These are phyloP conservation scores for Papilio xuthus DNA, from an alignment of 1,140 invertebrate species.

Conservation along the genomic window DNA sequence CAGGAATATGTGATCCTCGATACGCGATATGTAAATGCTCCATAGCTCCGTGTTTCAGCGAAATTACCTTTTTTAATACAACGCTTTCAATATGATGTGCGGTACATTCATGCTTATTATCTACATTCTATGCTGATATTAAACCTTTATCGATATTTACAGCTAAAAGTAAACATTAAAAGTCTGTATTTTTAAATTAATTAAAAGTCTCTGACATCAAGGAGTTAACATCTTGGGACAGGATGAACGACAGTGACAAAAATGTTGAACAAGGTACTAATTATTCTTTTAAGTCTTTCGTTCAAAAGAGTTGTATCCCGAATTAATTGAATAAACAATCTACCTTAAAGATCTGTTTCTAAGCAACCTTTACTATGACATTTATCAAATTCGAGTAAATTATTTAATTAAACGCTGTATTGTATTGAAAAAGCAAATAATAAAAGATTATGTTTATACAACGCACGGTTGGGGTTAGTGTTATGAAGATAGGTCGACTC, in stretches of 20 bases:
- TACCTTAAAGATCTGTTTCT: neutral
- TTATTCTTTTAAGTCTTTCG: neutral
- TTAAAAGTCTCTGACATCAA: neutral
- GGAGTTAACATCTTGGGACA: neutral
- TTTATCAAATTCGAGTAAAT: neutral
- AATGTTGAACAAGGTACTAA: neutral
- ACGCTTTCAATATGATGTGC: constrained; percentile 20
- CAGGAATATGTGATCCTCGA: constrained; percentile 34
- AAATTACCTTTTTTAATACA: constrained; percentile 32
- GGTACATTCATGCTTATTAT: constrained; percentile 6
- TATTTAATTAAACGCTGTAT: neutral
- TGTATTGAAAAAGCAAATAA: neutral
- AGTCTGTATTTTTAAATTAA: neutral
- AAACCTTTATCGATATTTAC: constrained; percentile 3
- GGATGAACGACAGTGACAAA: neutral
- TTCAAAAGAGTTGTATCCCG: neutral
- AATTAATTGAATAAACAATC: neutral
- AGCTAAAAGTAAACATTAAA: neutral
- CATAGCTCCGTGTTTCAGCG: constrained; percentile 21
- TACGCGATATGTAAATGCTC: constrained; percentile 35
- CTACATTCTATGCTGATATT: neutral
- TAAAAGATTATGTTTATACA: neutral
- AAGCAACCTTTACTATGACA: neutral
- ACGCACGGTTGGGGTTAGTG: neutral
- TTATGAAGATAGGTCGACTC: constrained; percentile 36